These are phyloP conservation scores for Centruroides sculpturatus DNA, from an alignment of 1,140 invertebrate species.

Conservation along the genomic window DNA sequence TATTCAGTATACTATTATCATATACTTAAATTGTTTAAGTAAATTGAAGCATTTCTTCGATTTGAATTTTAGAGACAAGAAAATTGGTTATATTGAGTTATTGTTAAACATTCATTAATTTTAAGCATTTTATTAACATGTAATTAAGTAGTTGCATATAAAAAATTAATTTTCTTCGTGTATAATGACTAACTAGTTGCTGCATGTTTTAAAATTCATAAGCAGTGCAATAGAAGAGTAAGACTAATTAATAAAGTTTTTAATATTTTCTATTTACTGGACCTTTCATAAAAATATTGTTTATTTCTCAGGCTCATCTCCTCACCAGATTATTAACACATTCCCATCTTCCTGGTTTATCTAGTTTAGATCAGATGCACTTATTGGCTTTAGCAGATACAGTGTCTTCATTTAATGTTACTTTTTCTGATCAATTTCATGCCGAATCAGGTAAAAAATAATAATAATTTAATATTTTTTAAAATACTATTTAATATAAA, in stretches of 20 bases:
- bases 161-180: not conserved
- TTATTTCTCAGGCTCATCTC: constrained; percentile 39
- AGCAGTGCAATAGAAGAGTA: not conserved
- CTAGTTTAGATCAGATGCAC: constrained; percentile 98
- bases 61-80: no score
- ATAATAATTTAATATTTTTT: no score
- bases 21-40: no score
- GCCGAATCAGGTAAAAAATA: constrained; percentile 3
- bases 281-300: not conserved
- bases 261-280: not conserved
- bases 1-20: no score
- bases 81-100: not conserved
- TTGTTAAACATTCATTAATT: not conserved
- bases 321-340: constrained; percentile 64
- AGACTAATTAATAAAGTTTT: not conserved
- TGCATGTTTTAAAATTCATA: not conserved
- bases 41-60: no score
- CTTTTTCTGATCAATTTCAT: constrained; percentile 18
- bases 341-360: constrained; percentile 89
- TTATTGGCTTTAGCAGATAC: constrained; percentile 92
- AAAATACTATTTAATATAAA: no score
- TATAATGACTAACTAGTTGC: not conserved
- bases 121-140: no score
- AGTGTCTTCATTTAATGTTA: constrained; percentile 54
- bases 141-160: not conserved